These are phyloP conservation scores for Sitobion miscanthi DNA, from an alignment of 1,140 invertebrate species.

Conservation along the genomic window DNA sequence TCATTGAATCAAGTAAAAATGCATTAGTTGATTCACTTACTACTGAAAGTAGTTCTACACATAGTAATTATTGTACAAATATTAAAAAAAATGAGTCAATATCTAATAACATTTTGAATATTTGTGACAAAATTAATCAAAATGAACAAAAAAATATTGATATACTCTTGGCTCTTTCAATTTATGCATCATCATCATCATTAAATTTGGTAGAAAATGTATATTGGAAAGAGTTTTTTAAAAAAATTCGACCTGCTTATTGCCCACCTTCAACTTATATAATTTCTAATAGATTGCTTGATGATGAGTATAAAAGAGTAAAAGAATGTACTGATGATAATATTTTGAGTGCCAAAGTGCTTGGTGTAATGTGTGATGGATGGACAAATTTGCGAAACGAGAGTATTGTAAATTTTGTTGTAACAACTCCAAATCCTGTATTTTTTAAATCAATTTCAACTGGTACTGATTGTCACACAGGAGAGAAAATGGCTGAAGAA, in stretches of 20 bases:
- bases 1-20: too few species aligned
- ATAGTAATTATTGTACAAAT: too few species aligned
- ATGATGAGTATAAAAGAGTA: background rate
- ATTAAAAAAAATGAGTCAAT: too few species aligned
- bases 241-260: background rate
- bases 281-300: background rate
- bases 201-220: too few species aligned
- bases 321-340: background rate
- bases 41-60: too few species aligned
- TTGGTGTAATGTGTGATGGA: slow-evolving; percentile 24
- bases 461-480: slow-evolving; percentile 28
- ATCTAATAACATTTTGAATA: too few species aligned
- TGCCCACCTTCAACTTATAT: background rate
- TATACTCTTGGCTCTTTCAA: too few species aligned
- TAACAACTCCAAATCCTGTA: slow-evolving; percentile 1
- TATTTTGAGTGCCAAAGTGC: background rate
- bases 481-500: slow-evolving; percentile 58
- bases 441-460: background rate
- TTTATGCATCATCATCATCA: too few species aligned
- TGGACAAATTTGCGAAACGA: background rate
- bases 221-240: background rate
- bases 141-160: too few species aligned
- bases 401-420: slow-evolving; percentile 18
- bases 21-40: too few species aligned
- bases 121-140: too few species aligned